Percentiles rank a stretch among this genome's conserved stretches.
Conservation (phyloP, 2,888 invertebrate species). For the Drosophila birchii region DNA sequence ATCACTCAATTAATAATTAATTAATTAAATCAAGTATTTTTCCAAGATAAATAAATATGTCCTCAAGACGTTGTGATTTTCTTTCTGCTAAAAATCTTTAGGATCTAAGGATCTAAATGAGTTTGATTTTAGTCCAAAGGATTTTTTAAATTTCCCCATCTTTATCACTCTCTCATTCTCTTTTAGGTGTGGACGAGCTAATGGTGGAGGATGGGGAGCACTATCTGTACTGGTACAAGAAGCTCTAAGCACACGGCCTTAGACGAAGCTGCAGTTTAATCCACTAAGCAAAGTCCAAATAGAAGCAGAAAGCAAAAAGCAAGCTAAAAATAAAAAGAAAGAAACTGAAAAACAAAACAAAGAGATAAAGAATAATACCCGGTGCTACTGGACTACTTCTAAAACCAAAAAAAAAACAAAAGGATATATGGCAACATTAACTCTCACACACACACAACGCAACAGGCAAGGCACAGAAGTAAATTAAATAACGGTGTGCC, state of each 20-base stretch:
- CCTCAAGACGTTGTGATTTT: no score
- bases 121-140: no score
- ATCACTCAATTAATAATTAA: background rate
- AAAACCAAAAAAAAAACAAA: background rate
- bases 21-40: no score
- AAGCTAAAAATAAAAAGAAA: background rate
- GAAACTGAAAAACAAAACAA: constrained; percentile 4
- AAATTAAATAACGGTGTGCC: constrained; percentile 5
- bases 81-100: no score
- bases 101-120: no score
- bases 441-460: constrained; percentile 28
- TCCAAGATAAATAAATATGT: no score
- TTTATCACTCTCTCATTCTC: no score
- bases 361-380: constrained; percentile 33
- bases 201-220: constrained; percentile 94
- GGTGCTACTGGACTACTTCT: constrained; percentile 37
- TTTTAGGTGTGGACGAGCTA: constrained; percentile 91
- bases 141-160: no score
- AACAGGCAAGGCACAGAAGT: constrained; percentile 24
- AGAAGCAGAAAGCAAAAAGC: constrained; percentile 23
- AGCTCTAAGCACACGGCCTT: constrained; percentile 88
- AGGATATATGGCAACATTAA: constrained; percentile 19
- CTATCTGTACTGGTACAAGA: constrained; percentile 96
- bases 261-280: constrained; percentile 58
- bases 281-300: constrained; percentile 50